These are phyloP conservation scores for Festucalex cinctus DNA, from an alignment of 2,113 vertebrate genomes.

Conservation along the genomic window DNA sequence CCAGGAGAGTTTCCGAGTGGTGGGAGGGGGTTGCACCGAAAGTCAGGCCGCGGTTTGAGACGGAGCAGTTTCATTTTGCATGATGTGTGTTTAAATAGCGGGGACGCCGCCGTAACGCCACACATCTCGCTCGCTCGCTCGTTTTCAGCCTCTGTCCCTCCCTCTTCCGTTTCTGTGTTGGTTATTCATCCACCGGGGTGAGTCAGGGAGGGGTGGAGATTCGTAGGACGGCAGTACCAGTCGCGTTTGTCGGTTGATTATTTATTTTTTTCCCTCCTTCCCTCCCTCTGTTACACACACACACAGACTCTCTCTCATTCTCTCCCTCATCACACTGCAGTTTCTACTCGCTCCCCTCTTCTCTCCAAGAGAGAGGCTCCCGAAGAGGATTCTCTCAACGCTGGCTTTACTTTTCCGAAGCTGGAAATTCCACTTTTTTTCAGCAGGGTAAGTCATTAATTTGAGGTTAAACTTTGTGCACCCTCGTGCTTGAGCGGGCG, in stretches of 20 bases:
- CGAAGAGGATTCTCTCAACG: constrained; percentile 12
- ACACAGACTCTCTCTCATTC: background rate
- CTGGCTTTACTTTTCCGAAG: constrained; percentile 22
- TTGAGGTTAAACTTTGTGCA: background rate
- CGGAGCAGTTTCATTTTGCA: background rate
- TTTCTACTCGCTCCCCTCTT: constrained; percentile 5
- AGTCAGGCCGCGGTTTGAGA: background rate
- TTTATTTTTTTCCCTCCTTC: constrained; percentile 34
- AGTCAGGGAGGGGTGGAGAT: constrained; percentile 76
- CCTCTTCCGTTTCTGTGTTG: constrained; percentile 53
- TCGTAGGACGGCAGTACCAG: constrained; percentile 75
- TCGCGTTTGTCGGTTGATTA: constrained; percentile 66
- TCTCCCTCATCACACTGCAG: constrained; percentile 10
- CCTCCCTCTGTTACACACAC: background rate
- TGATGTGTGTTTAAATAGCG: constrained; percentile 28
- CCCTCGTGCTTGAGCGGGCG: constrained; percentile 1
- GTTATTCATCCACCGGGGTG: constrained; percentile 74
- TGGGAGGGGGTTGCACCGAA: background rate
- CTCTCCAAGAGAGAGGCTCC: constrained; percentile 5
- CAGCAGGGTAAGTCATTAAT: background rate
- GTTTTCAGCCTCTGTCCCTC: constrained; percentile 34
- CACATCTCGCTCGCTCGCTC: constrained; percentile 8
- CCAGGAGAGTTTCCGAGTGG: background rate
- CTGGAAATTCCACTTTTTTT: constrained; percentile 13
- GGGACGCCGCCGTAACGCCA: too few species aligned